Base-by-base conservation (phyloP, 2,888 invertebrate species). In the Agriopis leucophaearia region DNA sequence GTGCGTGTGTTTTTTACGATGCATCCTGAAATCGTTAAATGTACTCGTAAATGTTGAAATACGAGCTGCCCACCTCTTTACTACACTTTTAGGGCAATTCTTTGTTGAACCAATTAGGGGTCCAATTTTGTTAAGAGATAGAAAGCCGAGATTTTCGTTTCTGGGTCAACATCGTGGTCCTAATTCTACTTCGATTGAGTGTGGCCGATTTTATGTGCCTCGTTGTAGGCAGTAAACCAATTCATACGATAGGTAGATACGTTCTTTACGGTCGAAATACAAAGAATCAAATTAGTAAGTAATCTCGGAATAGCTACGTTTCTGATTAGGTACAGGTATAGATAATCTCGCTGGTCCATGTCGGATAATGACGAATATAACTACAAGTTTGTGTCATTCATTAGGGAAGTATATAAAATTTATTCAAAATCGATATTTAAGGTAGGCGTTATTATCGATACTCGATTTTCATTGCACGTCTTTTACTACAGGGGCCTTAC, bases 1-100 rank as follows among this genome's bases (percentile, higher is more conserved):
- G 97, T 97, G 4, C 92, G 87, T 18, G 83, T 83, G 5, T 88
- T 86, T 64, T 83, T 81, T 15, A 90, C 70, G 13, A 86, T 71
- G 71, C 90, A 91, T 15, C 88, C 93, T 92, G 78, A 45, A 76
- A 77, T 59, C 68, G 52, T 73, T 61, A 62, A 62, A 59, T 18
- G 63, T 67, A 50, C 48, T 54, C 69, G 63, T 70, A 65, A 56
- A 66, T 56, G 54, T 55, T 64, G 56, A 64, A 50, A 64, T 69
- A 69, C 68, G 68, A 56, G 44, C 68, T 68, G 68, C 50, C 56
- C 62, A 35, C 54, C 55, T 65, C 38, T 27, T 60, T 59, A 54
- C 57, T 40, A 57, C 54, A 61, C 44, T 55, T 38, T 62, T 47
- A 56, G 58, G 58, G 67, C 48, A 54, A 54, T 62, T 51, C 59